phyloP scores from a whole-genome alignment of 2,888 invertebrate genomes.

The Pasiphila rectangulata region DNA sequence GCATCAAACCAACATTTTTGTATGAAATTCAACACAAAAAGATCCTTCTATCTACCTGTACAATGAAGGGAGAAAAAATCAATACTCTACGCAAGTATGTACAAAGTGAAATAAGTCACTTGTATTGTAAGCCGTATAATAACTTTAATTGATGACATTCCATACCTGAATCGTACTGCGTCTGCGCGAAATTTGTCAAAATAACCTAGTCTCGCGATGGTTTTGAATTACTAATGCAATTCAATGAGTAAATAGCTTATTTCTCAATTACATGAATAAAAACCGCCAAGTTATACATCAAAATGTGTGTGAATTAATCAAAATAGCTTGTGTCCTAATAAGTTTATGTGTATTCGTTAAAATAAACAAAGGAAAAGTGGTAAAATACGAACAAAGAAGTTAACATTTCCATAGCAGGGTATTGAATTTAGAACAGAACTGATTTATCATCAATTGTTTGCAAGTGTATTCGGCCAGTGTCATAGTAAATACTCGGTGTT shows the following conservation, averaged over 20 bases:
- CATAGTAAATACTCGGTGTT: conserved; percentile 26
- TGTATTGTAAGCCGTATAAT: conserved; percentile 26
- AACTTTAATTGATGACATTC: conserved; percentile 41
- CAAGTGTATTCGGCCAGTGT: conserved; percentile 18
- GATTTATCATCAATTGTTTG: not conserved
- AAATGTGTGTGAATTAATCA: not conserved
- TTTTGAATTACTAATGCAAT: conserved; percentile 41
- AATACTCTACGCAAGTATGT: conserved; percentile 22
- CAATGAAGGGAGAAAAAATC: conserved; percentile 13
- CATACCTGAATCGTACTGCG: conserved; percentile 52
- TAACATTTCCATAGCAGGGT: conserved; percentile 2
- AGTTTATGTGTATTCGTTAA: conserved; percentile 8
- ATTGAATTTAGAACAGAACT: conserved; percentile 14
- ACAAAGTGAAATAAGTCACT: conserved; percentile 46
- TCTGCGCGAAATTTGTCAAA: conserved; percentile 69
- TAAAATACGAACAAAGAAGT: conserved; percentile 12
- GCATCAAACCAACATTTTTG: conserved; percentile 17
- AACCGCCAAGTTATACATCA: not conserved
- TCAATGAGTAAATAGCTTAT: conserved; percentile 20
- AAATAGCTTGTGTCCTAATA: not conserved
- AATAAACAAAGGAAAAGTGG: conserved; percentile 25
- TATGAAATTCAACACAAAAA: conserved; percentile 17
- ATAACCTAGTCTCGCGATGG: conserved; percentile 63
- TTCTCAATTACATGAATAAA: conserved; percentile 12
- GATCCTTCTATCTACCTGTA: conserved; percentile 13